A percentile compares a stretch with the other conserved stretches of the same genome.
Evolutionary conservation across 2,888 invertebrate genomes (phyloP).

Genomic region (Apotomis turbidana): DNA sequence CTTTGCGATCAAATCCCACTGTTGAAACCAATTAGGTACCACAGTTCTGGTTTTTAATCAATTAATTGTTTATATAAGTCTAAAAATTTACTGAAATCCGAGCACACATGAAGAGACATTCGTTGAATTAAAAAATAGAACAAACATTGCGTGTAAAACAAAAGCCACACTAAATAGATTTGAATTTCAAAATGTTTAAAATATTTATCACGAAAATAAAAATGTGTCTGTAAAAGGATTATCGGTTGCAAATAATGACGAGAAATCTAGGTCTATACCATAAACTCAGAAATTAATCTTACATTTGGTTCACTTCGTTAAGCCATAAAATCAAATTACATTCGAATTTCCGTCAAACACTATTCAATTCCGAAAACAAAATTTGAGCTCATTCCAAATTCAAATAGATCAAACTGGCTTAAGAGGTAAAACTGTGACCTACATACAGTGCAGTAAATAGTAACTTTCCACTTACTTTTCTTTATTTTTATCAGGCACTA

Average conservation of each 20-base stretch:
- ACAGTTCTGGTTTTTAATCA: neutral
- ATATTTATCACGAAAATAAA: too few relatives aligned
- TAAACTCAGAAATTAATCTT: too few relatives aligned
- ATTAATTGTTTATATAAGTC: neutral
- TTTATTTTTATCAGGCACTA: constrained; percentile 9
- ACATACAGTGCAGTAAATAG: neutral
- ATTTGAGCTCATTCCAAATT: too few relatives aligned
- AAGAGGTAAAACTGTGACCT: too few relatives aligned
- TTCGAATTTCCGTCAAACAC: neutral
- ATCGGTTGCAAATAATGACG: too few relatives aligned
- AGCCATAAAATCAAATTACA: too few relatives aligned
- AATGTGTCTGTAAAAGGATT: too few relatives aligned
- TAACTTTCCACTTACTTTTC: constrained; percentile 27
- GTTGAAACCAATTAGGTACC: neutral
- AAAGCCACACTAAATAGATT: neutral
- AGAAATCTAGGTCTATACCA: too few relatives aligned
- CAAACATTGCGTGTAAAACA: neutral
- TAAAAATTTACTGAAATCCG: neutral
- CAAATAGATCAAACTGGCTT: too few relatives aligned
- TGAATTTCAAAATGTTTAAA: too few relatives aligned
- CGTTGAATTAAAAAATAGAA: neutral
- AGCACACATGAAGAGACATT: neutral
- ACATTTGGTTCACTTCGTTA: too few relatives aligned
- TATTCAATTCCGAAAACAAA: neutral
- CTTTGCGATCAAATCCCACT: neutral